Evolutionary conservation across 2,113 vertebrate species (phyloP), one percentile per base, ranked within the genome.

Genomic region (Pelmatolapia mariae): DNA sequence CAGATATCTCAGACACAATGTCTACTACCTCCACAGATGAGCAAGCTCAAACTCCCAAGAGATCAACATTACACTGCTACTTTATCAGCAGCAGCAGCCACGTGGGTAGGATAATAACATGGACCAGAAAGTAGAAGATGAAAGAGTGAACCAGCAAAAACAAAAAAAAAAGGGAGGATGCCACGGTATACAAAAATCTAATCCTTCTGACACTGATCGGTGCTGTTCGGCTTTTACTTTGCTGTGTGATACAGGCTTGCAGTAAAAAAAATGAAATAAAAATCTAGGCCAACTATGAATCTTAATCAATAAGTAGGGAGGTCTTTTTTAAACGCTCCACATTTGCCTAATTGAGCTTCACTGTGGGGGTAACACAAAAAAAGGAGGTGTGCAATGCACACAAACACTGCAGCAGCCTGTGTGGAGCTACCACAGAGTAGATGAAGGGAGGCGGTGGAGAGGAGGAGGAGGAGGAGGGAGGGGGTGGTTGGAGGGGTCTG

Each of bases 301-400:
- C 87, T 92, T 89, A 76, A 92, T 93, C 89, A 91, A 90, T 90
- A 89, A 81, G 84, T 26, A 43, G 85, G 86, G 84, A 94, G 87
- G 87, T 57, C 80, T 92, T 90, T 79, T 93, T 86, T 84, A 91
- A 94, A 95, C 1, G 66, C 82, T 88, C 61, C 89, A 83, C 91
- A 94, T 94, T 94, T 92, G 87, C 88, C 90, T 93, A 95, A 94
- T 93, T 95, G 91, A 89, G 84, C 82, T 89, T 91, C 85, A 90
- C 89, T 85, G 87, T 86, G 87, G 80, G 91, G 87, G 91, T 56
- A 81, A 90, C 63, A 86, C 31, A 82, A 47, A 83, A 54, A 84
- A 81, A 83, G 29, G 85, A 52, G 66, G 66, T 73, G 66, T 73
- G 66, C 66, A 73, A 73, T 73, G 66, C 86, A 86, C 76, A 89